A percentile compares a stretch with the other conserved stretches of the same genome.
Conservation (phyloP, 2,797 vertebrate species). For the Sebastes jordani region DNA sequence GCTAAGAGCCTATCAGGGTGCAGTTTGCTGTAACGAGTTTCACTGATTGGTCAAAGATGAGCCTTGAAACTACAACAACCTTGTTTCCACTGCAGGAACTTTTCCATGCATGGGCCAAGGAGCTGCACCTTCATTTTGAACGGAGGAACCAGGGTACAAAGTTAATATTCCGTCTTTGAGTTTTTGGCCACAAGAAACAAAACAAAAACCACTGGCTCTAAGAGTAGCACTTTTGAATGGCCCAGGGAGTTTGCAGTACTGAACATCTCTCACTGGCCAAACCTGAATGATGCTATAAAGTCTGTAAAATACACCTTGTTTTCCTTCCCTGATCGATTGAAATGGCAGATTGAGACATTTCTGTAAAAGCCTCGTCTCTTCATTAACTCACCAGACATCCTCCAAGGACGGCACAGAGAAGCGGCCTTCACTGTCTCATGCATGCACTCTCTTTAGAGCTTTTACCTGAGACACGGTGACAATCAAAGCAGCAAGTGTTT, state of each 20-base stretch:
- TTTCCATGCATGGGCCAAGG: neutral
- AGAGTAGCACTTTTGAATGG: neutral
- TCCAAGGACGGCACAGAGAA: constrained; percentile 12
- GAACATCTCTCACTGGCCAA: neutral
- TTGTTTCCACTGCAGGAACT: neutral
- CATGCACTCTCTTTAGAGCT: neutral
- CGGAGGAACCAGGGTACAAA: neutral
- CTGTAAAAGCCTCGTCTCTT: neutral
- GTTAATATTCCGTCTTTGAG: neutral
- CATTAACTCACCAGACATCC: neutral
- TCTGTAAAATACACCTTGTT: neutral
- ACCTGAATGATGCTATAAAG: neutral
- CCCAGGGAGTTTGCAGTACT: neutral
- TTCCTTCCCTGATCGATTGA: neutral
- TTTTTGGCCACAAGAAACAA: no score
- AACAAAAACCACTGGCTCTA: neutral
- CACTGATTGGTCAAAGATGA: neutral
- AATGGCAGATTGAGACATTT: neutral
- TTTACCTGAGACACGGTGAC: neutral
- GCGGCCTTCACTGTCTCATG: neutral
- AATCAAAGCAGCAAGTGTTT: neutral
- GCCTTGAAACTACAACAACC: neutral
- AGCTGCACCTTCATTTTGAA: neutral
- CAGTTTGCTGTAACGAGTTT: neutral
- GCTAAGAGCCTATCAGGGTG: neutral